Base-by-base conservation (phyloP, 1,140 invertebrate genomes). In the Sitobion miscanthi region DNA sequence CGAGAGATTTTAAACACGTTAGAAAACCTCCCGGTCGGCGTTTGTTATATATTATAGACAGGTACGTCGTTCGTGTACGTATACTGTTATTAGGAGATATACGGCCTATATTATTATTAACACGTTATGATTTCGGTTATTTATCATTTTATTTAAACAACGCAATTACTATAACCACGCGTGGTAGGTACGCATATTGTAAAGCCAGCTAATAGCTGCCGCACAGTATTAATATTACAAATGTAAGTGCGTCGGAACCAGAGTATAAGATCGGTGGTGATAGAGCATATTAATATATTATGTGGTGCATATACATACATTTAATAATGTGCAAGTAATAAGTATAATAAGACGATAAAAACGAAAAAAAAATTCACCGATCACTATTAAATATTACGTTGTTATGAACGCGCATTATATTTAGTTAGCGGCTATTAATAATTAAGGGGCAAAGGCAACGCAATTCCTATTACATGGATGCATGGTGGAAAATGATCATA, bases 41-140 rank as follows among this genome's bases (percentile, higher is more conserved):
- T n/a, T n/a, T 77, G 62, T 77, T 77, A n/a, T 77, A 69, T n/a
- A 77, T 77, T 69, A n/a, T 77, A 77, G 62, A 77, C 62, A n/a
- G 17, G 30, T 77, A 77, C 14, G 14, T 69, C 30, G 30, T 69
- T 14, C n/a, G 0, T 30, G 11, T 30, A 62, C 30, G 30, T 77
- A 77, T 17, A 77, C 14, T 77, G 30, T 77, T n/a, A 77, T 77
- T 77, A 77, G 62, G 62, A 77, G 14, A 14, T 35, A 77, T n/a
- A 77, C 62, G 62, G 62, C 14, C 62, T n/a, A 77, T 20, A 77
- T 77, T n/a, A n/a, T 77, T 77, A 77, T 77, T 77, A 77, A 77
- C 62, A n/a, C 30, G 62, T 77, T 77, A 77, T n/a, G 62, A 77
- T 77, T 77, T 77, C 62, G 62, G 62, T n/a, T 77, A 77, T 77